Evolutionary conservation across 2,888 invertebrate species (phyloP).

Genomic region (Zhengitettix transpicula): DNA sequence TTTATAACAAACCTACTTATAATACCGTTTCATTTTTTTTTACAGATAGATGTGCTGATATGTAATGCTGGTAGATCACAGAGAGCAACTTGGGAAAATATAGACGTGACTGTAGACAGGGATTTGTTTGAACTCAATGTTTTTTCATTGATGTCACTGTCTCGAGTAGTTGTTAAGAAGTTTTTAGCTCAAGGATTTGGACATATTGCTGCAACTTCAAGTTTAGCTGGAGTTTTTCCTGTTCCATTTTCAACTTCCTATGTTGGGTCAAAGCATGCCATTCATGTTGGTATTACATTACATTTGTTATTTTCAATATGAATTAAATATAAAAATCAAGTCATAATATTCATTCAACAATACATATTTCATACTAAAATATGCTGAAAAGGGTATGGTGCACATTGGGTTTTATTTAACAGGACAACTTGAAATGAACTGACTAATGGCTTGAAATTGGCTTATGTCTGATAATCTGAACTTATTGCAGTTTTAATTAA

Average conservation of each 20-base stretch:
- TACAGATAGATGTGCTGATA: constrained; percentile 52
- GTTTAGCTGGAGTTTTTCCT: constrained; percentile 50
- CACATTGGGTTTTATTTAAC: no score
- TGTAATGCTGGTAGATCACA: constrained; percentile 73
- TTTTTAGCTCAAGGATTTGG: constrained; percentile 37
- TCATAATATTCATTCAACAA: no score
- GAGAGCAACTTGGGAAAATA: constrained; percentile 52
- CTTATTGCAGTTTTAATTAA: no score
- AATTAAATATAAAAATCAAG: no score
- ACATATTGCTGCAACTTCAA: constrained; percentile 59
- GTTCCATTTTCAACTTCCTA: constrained; percentile 52
- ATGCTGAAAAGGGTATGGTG: no score
- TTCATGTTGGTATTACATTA: constrained; percentile 38
- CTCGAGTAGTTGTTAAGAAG: constrained; percentile 48
- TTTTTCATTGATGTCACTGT: constrained; percentile 50
- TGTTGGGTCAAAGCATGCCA: constrained; percentile 56
- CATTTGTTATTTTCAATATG: no score
- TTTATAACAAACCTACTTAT: background rate
- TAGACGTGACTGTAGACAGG: constrained; percentile 50
- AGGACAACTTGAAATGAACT: no score
- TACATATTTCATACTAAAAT: no score
- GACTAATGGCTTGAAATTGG: no score
- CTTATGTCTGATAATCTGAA: no score
- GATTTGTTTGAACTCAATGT: constrained; percentile 64
- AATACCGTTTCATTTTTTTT: background rate